Evolutionary conservation across 1,140 invertebrate species (phyloP), one percentile per base, ranked within the genome.

Genomic region (Meloidogyne hapla): DNA sequence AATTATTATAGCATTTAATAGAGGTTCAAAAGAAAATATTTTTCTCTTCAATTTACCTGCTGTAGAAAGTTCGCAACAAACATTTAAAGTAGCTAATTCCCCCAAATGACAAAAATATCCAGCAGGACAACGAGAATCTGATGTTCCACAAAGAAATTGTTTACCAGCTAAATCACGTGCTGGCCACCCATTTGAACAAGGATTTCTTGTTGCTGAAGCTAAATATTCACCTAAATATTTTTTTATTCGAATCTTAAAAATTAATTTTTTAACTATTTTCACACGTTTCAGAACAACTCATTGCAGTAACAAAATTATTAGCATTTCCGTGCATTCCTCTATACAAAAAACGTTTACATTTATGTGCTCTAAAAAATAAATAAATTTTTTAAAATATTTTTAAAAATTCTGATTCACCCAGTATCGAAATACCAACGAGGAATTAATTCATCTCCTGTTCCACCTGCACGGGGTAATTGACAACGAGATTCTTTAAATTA

Each of bases 281-380:
- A 65, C 79, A 80, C n/a, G 28, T 75, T 45, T 80, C 79, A 65
- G 69, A 73, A 61, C 79, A 80, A 15, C 67, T 23, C 21, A 77
- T 70, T 21, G n/a, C 76, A 1, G 83, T 85, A 26, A 87, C 74
- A 69, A 87, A 87, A 68, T 87, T 87, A 71, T 87, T 87, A 26
- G 78, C 76, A 56, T 87, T 87, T 63, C 85, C 85, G 8, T 81
- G 72, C 38, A 87, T 69, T 15, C 85, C 85, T 70, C 83, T 85
- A 76, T 87, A 87, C 8, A 87, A 68, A 71, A 87, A 87, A 21
- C 85, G 77, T 77, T 85, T 87, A 80, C 85, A 87, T 38, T 80
- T 69, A 42, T 81, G 83, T 9, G 74, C 73, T 12, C 45, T 70
- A 15, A 69, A 38, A 68, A 38, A 18, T 12, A 38, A 69, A 28